Evolutionary conservation across 2,113 vertebrate genomes (phyloP), one percentile per base, ranked within the genome.

Genomic region (Paradoxurus hermaphroditus): DNA sequence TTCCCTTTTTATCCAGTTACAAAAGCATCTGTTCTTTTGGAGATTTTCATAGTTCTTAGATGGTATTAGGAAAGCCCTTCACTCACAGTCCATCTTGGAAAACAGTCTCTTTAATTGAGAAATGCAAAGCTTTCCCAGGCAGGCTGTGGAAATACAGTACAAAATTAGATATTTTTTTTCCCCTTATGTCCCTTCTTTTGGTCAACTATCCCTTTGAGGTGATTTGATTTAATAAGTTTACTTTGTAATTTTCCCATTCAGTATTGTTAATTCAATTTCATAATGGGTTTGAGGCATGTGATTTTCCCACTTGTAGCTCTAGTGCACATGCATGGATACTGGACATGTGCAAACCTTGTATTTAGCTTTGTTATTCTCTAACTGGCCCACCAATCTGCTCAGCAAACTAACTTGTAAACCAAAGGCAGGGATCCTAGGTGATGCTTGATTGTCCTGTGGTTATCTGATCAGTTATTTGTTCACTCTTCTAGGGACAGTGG

Each of bases 241-340:
- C 36, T 59, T 77, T 89, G 49, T 73, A 77, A 72, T 91, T 95
- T 94, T 89, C 49, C 5, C 19, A 91, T 25, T 46, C 7, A 67
- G 18, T 29, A 15, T 49, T 44, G 82, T 91, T 95, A 70, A 39
- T 88, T 95, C 86, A 53, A 65, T 91, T 86, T 96, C 83, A 65
- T 86, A n/a, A 65, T 89, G 56, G 36, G 12, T 63, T 46, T 73
- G 46, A 77, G 14, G 86, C 13, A 11, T 51, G 25, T 63, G 51
- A 70, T 85, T 95, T 70, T 7, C 56, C 36, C 53, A 92, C 15
- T 5, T 65, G 36, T 59, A 77, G 10, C 16, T 87, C 44, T 41
- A 36, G 11, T 59, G 62, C 34, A 53, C 27, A 93, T 46, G 25
- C 19, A 36, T 36, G 27, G 77, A 25, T 36, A 63, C 34, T 70